phyloP scores from a whole-genome alignment of 35 echinoderm and acorn worm species.

The Hemicentrotus pulcherrimus region DNA sequence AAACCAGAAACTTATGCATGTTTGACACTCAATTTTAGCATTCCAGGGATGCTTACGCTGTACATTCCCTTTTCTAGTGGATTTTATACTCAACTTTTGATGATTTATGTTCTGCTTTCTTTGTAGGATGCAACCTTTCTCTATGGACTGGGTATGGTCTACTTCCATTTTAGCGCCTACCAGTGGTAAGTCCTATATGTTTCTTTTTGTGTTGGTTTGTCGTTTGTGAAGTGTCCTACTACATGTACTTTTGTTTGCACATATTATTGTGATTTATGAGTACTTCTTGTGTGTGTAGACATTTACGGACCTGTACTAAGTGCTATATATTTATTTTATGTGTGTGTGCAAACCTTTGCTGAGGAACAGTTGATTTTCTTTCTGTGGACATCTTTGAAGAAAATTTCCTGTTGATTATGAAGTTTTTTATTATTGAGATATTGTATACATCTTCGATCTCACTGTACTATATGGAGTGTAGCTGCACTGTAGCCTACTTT shows the following conservation, averaged over 20 bases:
- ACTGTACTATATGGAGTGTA: background rate
- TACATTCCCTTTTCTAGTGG: background rate
- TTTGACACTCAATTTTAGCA: background rate
- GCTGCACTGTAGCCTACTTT: too few species aligned
- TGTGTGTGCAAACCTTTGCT: background rate
- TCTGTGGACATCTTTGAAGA: background rate
- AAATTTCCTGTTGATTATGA: background rate
- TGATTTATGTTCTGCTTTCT: background rate
- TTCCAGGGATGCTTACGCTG: background rate
- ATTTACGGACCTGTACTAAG: background rate
- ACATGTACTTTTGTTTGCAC: background rate
- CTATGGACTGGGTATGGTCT: constrained; percentile 99
- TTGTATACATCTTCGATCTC: background rate
- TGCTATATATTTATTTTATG: background rate
- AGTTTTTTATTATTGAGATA: background rate
- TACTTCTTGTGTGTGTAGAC: background rate
- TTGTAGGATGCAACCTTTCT: constrained; percentile 97
- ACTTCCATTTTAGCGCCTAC: constrained; percentile 96
- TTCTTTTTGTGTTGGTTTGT: background rate
- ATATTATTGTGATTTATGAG: background rate
- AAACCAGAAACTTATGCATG: background rate
- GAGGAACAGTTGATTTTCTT: background rate
- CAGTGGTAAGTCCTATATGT: constrained; percentile 83
- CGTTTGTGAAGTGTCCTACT: background rate
- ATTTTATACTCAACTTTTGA: background rate